phyloP scores from a whole-genome alignment of 23 tunicate genomes.

The Oikopleura albicans region DNA sequence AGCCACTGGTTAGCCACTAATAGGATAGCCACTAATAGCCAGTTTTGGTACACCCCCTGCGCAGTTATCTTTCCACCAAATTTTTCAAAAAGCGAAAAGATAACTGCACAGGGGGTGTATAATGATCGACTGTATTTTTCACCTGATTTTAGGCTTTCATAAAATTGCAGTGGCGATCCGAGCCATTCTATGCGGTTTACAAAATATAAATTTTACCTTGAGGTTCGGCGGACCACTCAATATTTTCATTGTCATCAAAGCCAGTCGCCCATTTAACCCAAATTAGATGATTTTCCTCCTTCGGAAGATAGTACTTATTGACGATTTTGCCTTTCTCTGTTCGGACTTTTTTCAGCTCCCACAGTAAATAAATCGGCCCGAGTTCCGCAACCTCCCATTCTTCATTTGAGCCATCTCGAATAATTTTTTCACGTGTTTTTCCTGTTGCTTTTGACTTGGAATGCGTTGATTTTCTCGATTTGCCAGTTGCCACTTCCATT shows the following conservation, averaged over 20 bases:
- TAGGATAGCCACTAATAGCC: too few relatives aligned
- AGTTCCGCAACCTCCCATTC: not conserved
- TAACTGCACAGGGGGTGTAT: too few relatives aligned
- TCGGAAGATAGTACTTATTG: not conserved
- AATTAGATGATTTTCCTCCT: not conserved
- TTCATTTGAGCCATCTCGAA: not conserved
- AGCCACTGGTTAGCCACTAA: too few relatives aligned
- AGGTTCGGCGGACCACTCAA: not conserved
- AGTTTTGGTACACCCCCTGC: too few relatives aligned
- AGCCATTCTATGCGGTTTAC: too few relatives aligned
- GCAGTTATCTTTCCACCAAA: too few relatives aligned
- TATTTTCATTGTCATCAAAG: not conserved
- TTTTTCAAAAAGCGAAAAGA: too few relatives aligned
- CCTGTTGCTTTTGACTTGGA: too few relatives aligned
- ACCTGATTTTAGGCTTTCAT: too few relatives aligned
- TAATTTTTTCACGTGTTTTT: not conserved
- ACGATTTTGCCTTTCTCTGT: not conserved
- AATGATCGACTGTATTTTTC: too few relatives aligned
- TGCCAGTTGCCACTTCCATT: not conserved
- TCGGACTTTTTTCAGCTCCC: not conserved
- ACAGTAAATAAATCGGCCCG: not conserved
- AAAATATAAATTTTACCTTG: too few relatives aligned
- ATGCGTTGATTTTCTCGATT: not conserved
- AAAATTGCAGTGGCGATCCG: too few relatives aligned
- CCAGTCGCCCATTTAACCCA: not conserved